Base-by-base conservation (phyloP, 1,140 invertebrate species). In the Drosophila triauraria region DNA sequence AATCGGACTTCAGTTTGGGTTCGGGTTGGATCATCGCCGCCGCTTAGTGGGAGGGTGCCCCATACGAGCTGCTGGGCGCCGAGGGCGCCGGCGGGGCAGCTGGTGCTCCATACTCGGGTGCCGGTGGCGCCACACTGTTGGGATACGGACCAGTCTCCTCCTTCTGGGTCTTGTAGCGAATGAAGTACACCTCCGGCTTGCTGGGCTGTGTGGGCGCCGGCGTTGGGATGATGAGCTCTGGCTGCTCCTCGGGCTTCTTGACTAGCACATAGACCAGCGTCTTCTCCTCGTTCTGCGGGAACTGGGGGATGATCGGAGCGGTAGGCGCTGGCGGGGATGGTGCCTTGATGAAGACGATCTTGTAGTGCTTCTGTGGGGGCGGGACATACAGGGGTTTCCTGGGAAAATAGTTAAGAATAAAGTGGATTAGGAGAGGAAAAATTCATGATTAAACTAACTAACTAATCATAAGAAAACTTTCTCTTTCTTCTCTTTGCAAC, bases 271-370 rank as follows among this genome's bases (percentile, higher is more conserved):
- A 97, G 78, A 97, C 97, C 59, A 97, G 94, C 12, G 97, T 98
- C 94, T 97, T 98, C 93, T 97, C 96, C 93, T 97, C 97, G 78
- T 96, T 96, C 84, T 96, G 96, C 23, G 96, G 96, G 77, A 96
- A 95, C 48, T 96, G 91, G 5, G 96, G 96, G 71, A 97, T 95
- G 20, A 96, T 93, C 9, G 96, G 96, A 0, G 96, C 96, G 4
- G 96, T 96, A 12, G 96, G 96, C 10, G 96, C 95, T 3, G 96
- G 96, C 61, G 96, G 95, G 3, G 96, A 96, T 47, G 97, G 96
- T 1, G 96, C 96, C 93, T 97, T 97, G 91, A 97, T 97, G 94
- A 97, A 97, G 42, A 97, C 96, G 78, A 97, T 97, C 93, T 97
- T 97, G 94, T 97, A 97, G 88, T 97, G 97, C 85, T 97, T 97